These are phyloP conservation scores for Xyrichtys novacula DNA, from an alignment of 2,797 vertebrate species.

Conservation along the genomic window DNA sequence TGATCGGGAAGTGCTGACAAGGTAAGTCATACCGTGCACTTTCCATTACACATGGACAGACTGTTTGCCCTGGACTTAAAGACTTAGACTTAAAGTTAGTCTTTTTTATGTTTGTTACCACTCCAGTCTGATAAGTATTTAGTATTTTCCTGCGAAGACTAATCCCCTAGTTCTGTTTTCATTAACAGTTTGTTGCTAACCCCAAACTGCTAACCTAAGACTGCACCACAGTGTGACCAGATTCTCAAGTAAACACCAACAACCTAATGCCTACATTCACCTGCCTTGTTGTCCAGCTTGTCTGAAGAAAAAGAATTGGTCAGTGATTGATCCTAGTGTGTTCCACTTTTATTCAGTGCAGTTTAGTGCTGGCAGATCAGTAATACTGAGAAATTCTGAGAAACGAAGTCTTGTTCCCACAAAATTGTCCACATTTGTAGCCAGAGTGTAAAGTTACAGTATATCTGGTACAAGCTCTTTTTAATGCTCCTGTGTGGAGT, in stretches of 20 bases:
- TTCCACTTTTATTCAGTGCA: not conserved
- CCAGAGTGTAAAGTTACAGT: no score
- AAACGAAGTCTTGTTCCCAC: not conserved
- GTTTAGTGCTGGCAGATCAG: not conserved
- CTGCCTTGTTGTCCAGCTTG: not conserved
- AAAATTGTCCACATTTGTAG: not conserved
- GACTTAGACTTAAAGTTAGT: not conserved
- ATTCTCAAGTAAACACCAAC: not conserved
- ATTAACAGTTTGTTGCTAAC: not conserved
- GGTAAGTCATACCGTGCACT: slow-evolving; percentile 81
- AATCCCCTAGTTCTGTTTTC: not conserved
- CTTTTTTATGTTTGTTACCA: not conserved
- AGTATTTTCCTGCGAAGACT: not conserved
- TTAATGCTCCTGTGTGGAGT: no score
- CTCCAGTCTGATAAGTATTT: not conserved
- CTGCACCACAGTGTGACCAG: not conserved
- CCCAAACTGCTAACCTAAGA: not conserved
- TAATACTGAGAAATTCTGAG: not conserved
- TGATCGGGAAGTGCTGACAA: slow-evolving; percentile 89
- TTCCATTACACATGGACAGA: not conserved
- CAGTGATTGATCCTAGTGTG: no score
- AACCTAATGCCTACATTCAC: not conserved
- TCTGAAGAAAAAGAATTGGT: no score
- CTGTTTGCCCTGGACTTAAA: not conserved
- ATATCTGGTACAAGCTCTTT: no score